These are phyloP conservation scores for Squalus acanthias DNA, from an alignment of 2,797 vertebrate species.

Conservation along the genomic window DNA sequence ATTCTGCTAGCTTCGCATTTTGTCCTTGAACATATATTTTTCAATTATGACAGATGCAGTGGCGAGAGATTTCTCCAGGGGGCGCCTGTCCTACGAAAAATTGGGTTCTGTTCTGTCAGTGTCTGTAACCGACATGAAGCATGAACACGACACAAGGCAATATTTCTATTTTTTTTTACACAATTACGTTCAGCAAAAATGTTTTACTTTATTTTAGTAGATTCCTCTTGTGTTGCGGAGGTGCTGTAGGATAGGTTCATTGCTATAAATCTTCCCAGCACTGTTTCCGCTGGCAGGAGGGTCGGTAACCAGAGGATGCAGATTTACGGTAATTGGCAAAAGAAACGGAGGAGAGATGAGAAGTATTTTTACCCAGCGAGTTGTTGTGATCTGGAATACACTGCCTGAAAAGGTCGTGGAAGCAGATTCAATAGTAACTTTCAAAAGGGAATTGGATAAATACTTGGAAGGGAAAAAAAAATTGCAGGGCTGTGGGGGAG, in stretches of 20 bases:
- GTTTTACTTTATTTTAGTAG: neutral
- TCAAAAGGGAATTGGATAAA: neutral
- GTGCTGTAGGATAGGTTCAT: neutral
- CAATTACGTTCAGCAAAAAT: neutral
- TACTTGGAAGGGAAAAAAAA: neutral
- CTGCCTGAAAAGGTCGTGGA: neutral
- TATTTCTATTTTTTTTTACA: neutral
- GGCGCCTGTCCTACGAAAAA: neutral
- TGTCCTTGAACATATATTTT: neutral
- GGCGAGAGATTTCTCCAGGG: neutral
- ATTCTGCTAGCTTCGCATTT: neutral
- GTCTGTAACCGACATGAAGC: neutral
- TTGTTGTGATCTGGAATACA: neutral
- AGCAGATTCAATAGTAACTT: neutral
- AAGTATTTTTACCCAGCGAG: neutral
- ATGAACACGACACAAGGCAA: neutral
- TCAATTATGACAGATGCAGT: neutral
- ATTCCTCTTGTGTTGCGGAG: neutral
- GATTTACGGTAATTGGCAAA: neutral
- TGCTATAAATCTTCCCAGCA: neutral
- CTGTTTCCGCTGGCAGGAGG: neutral
- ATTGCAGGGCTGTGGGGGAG: neutral
- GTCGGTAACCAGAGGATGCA: neutral
- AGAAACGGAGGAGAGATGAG: neutral
- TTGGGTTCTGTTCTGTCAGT: neutral